Base-by-base conservation (phyloP, 2,113 vertebrate species). In the Odocoileus hemionus region DNA sequence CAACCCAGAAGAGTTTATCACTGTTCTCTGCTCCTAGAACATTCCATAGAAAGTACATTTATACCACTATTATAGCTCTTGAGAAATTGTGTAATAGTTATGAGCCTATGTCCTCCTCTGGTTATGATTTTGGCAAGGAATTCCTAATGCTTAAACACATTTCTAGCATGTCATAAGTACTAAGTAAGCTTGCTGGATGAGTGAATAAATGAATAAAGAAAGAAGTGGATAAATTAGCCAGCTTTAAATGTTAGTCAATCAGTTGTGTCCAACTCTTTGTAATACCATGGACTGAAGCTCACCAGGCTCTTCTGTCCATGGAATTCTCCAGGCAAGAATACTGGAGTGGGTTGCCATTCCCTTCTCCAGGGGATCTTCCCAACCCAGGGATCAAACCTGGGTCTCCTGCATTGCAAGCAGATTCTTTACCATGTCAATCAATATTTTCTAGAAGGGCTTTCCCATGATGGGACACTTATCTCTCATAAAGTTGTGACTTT, bases 391-490 rank as follows among this genome's bases (percentile, higher is more conserved):
- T 43, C 36, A 26, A 76, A 76, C 23, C 12, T 0, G 1, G 23
- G 12, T 26, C 39, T 76, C 39, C 39, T 26, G 36, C 39, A 76
- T 26, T 76, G 70, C 70, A 76, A 26, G 70, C 70, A 76, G 70
- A 43, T 26, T 76, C 11, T 76, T 76, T 76, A 76, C 70, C 39
- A 43, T 15, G 39, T 33, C 16, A 50, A 79, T 94, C 23, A 92
- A 78, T 19, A 50, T 70, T 86, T 95, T 54, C 90, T 28, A 57
- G 47, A 30, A 70, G n/a, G 52, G 9, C 17, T 84, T 94, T 95
- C 54, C 55, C 80, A 30, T 1, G 39, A 28, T 25, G 36, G 9
- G 43, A 14, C 28, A 30, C 67, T 26, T 79, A 23, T 76, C 33
- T 95, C 33, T 7, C n/a, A 50, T 50, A 57, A 92, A 64, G 54